Evolutionary conservation across 2,113 vertebrate species (phyloP).

Genomic region (Spea bombifrons): DNA sequence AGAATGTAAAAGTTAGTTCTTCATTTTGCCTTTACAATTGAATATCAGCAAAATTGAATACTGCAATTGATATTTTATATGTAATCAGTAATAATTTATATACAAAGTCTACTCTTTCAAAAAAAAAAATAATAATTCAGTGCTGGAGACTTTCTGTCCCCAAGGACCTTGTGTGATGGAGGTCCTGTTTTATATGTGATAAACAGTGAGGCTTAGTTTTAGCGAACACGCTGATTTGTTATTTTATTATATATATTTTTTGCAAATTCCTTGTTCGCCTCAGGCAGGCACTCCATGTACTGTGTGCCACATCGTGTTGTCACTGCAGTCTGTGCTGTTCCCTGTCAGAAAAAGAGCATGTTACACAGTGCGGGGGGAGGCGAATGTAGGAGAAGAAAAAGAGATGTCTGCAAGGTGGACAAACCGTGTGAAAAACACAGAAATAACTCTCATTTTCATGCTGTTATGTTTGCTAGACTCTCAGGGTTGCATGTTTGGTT

Average conservation of each 20-base stretch:
- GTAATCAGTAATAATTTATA: too few relatives aligned
- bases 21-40: too few relatives aligned
- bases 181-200: background rate
- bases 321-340: conserved; percentile 29
- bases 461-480: background rate
- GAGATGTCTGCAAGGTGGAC: conserved; percentile 1
- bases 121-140: background rate
- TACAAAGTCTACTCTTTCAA: background rate
- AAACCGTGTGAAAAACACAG: background rate
- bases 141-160: background rate
- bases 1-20: too few relatives aligned
- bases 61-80: too few relatives aligned
- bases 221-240: conserved; percentile 19
- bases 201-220: conserved; percentile 13
- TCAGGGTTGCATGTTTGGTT: background rate
- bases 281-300: conserved; percentile 37
- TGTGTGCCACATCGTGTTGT: conserved; percentile 30
- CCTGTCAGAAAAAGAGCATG: conserved; percentile 36
- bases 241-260: background rate
- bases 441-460: background rate
- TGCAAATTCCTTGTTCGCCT: conserved; percentile 31
- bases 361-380: background rate
- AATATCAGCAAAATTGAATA: too few relatives aligned
- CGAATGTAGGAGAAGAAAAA: background rate
- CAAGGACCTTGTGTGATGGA: background rate